phyloP scores from a whole-genome alignment of 2,113 vertebrate species.

The Telmatochromis sp. region DNA sequence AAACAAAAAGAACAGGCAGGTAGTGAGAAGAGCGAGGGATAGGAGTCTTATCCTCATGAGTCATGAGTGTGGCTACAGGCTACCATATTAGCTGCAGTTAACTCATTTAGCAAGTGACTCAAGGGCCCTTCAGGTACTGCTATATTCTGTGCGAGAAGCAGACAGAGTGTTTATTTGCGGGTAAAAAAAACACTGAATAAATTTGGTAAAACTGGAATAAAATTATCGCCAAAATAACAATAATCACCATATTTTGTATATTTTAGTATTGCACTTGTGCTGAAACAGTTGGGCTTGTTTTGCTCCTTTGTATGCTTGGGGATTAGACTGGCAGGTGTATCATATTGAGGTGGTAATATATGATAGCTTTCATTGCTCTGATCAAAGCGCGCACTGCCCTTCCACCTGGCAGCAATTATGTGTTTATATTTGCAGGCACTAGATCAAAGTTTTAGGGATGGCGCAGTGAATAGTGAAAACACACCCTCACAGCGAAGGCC shows the following conservation, averaged over 20 bases:
- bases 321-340: neutral
- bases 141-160: neutral
- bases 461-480: neutral
- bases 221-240: neutral
- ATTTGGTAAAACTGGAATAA: neutral
- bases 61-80: neutral
- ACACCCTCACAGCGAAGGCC: neutral
- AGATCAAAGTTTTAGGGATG: slow-evolving; percentile 5
- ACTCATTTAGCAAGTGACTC: neutral
- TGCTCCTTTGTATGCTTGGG: neutral
- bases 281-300: neutral
- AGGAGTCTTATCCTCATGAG: neutral
- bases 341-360: neutral
- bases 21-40: neutral
- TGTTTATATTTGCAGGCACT: neutral
- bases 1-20: neutral
- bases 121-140: neutral
- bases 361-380: neutral
- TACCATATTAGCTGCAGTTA: slow-evolving; percentile 3
- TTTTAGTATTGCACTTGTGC: neutral
- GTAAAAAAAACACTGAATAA: neutral
- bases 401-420: slow-evolving; percentile 1
- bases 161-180: neutral
- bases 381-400: slow-evolving; percentile 9
- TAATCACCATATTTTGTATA: neutral